Evolutionary conservation across 2,888 invertebrate species (phyloP).

Genomic region (Entomobrya proxima): DNA sequence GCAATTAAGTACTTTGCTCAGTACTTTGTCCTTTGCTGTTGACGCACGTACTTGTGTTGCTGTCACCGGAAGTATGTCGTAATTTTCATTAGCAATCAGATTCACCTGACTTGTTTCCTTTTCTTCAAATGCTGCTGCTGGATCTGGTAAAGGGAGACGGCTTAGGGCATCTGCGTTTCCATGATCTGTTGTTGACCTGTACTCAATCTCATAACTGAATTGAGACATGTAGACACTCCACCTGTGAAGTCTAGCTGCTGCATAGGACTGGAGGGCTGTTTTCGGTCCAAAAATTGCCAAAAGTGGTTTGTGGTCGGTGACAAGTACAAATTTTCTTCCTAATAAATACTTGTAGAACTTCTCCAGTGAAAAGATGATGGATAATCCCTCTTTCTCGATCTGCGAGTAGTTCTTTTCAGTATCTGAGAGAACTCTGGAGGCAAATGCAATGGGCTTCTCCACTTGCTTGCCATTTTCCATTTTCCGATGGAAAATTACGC

Average conservation of each 20-base stretch:
- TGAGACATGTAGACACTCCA: conserved; percentile 41
- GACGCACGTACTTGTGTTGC: neutral
- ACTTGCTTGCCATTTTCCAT: too few species aligned
- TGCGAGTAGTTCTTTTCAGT: too few species aligned
- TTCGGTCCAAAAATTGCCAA: conserved; percentile 46
- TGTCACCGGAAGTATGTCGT: neutral
- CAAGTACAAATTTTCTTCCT: conserved; percentile 19
- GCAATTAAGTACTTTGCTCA: neutral
- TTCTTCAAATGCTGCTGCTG: neutral
- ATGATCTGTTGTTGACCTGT: conserved; percentile 17
- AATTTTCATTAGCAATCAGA: too few species aligned
- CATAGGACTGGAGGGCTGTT: neutral
- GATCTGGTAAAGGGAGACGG: neutral
- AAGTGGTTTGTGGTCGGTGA: conserved; percentile 46
- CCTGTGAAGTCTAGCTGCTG: conserved; percentile 38
- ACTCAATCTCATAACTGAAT: conserved; percentile 10
- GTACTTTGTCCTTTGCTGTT: neutral
- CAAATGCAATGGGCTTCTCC: too few species aligned
- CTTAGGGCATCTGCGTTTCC: conserved; percentile 53
- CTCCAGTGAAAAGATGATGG: conserved; percentile 17
- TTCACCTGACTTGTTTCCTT: neutral
- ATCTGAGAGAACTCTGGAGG: too few species aligned
- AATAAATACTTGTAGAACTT: conserved; percentile 31
- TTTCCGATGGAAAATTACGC: too few species aligned
- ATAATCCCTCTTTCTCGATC: too few species aligned